phyloP scores from a whole-genome alignment of 2,113 vertebrate species.

The Candoia aspera region DNA sequence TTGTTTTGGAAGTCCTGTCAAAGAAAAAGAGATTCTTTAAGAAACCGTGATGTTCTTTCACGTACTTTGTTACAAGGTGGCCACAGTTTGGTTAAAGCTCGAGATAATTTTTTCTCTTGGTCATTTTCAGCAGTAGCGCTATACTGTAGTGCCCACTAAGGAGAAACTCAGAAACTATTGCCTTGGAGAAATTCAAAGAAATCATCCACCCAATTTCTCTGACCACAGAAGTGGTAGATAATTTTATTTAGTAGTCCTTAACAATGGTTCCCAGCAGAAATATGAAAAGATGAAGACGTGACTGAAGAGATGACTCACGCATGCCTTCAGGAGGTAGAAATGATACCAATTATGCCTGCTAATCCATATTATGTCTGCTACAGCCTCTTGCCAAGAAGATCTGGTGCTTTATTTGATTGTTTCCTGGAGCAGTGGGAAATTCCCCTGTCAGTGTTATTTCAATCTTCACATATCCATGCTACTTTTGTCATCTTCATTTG shows the following conservation, averaged over 20 bases:
- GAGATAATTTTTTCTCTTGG: background rate
- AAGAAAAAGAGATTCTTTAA: background rate
- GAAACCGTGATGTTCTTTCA: background rate
- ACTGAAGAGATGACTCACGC: slow-evolving; percentile 61
- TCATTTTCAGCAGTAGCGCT: background rate
- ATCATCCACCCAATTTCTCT: background rate
- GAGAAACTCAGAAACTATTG: background rate
- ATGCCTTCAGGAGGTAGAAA: slow-evolving; percentile 62
- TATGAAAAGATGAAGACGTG: slow-evolving; percentile 55
- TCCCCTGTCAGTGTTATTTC: slow-evolving; percentile 56
- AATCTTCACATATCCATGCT: slow-evolving; percentile 51
- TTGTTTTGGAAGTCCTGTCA: background rate
- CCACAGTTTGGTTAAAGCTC: background rate
- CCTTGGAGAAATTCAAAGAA: background rate
- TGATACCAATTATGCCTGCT: slow-evolving; percentile 61
- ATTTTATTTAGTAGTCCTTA: background rate
- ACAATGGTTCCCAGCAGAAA: slow-evolving; percentile 39
- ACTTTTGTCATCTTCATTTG: slow-evolving; percentile 51
- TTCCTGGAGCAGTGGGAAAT: slow-evolving; percentile 61
- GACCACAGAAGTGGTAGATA: background rate
- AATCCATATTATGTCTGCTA: slow-evolving; percentile 67
- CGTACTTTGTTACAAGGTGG: background rate
- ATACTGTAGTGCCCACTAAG: background rate
- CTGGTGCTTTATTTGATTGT: slow-evolving; percentile 54
- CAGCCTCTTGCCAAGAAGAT: slow-evolving; percentile 56